Evolutionary conservation across 2,797 vertebrate genomes (phyloP).

Genomic region (Vireo griseus): DNA sequence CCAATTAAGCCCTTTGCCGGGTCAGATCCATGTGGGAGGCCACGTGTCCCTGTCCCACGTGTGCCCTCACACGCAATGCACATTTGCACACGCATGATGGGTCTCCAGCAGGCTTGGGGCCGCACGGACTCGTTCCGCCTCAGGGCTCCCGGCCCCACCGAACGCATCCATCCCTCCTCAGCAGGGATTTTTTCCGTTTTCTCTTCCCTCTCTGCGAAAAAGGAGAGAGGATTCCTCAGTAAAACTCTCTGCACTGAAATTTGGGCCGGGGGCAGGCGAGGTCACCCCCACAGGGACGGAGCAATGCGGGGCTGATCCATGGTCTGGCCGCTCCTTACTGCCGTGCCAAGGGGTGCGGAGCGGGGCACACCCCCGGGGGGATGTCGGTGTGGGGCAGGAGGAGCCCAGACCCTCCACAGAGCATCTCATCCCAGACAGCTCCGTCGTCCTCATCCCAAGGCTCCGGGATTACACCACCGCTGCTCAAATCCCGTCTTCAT

Average conservation of each 20-base stretch:
- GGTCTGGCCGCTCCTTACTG: background rate
- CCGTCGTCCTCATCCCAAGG: accelerated
- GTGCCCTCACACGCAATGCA: background rate
- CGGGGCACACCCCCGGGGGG: accelerated
- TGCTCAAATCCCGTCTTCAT: background rate
- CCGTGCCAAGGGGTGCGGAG: accelerated
- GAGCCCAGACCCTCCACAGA: background rate
- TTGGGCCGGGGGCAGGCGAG: background rate
- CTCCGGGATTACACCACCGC: background rate
- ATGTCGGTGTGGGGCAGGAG: accelerated
- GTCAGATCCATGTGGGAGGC: background rate
- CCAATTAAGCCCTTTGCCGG: background rate
- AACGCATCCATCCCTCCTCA: accelerated
- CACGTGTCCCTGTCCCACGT: background rate
- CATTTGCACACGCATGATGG: background rate
- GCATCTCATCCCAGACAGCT: background rate
- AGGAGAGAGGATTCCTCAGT: background rate
- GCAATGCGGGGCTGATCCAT: accelerated
- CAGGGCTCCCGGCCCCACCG: background rate
- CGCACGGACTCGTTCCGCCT: accelerated
- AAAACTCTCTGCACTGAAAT: background rate
- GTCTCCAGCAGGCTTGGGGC: background rate
- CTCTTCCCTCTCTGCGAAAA: background rate
- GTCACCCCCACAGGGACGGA: accelerated
- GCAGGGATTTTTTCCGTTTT: background rate